A percentile compares a stretch with the other conserved stretches of the same genome.
Conservation (phyloP, 2,113 vertebrate species). For the Nipponia nippon region DNA sequence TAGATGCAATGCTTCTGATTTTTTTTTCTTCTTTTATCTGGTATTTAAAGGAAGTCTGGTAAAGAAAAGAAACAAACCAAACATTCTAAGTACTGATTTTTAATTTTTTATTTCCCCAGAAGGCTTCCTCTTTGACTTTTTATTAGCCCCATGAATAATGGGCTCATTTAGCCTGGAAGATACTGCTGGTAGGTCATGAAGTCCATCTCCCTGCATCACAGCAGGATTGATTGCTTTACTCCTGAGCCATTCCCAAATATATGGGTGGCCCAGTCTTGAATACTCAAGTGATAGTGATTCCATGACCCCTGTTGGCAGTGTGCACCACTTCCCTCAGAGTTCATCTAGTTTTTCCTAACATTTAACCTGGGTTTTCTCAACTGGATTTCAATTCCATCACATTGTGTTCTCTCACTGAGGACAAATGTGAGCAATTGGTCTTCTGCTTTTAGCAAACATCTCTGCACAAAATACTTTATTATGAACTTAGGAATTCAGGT, state of each 20-base stretch:
- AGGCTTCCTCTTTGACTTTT: constrained; percentile 21
- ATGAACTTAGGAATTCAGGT: not conserved
- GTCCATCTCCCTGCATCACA: constrained; percentile 1
- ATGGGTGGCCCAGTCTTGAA: constrained; percentile 41
- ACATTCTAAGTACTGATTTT: not conserved
- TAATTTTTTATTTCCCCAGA: not conserved
- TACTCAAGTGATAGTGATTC: constrained; percentile 1
- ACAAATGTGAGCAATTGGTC: not conserved
- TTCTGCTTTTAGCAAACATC: not conserved
- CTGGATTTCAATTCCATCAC: not conserved
- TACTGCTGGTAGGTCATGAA: constrained; percentile 11
- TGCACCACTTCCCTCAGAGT: not conserved
- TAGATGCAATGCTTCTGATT: not conserved
- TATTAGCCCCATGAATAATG: constrained; percentile 53
- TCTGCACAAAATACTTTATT: not conserved
- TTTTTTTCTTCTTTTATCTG: not conserved
- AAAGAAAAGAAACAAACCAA: not conserved
- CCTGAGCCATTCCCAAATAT: not conserved
- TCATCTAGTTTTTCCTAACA: not conserved
- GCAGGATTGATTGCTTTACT: constrained; percentile 47
- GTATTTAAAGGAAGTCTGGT: not conserved
- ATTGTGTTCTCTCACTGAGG: not conserved
- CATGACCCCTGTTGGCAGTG: constrained; percentile 1
- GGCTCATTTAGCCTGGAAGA: constrained; percentile 37
- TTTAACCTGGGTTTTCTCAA: not conserved